Percentiles rank a stretch among this genome's conserved stretches.
phyloP scores from a whole-genome alignment of 1,140 invertebrate genomes.

The Drosophila nigrodunni region DNA sequence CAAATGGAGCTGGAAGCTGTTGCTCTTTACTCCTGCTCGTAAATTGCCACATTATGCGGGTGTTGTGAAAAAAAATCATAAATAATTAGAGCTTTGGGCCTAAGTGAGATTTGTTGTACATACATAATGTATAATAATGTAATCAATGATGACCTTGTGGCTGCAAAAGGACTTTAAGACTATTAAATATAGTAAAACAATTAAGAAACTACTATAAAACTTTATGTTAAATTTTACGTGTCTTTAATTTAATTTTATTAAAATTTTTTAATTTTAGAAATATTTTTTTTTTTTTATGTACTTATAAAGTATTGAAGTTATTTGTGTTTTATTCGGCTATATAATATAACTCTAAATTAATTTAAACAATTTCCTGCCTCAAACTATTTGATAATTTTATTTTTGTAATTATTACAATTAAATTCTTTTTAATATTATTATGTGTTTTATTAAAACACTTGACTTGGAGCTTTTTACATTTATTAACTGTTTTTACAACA shows the following conservation, averaged over 20 bases:
- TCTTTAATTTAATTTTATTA: too few species aligned
- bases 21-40: constrained; percentile 28
- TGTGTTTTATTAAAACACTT: neutral
- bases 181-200: neutral
- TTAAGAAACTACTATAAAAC: neutral
- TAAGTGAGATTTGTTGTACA: constrained; percentile 45
- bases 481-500: constrained; percentile 25
- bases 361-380: too few species aligned
- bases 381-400: too few species aligned
- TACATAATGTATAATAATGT: constrained; percentile 5
- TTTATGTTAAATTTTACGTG: too few species aligned
- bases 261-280: too few species aligned
- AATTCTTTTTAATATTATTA: neutral
- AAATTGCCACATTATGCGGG: constrained; percentile 57
- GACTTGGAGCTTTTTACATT: neutral
- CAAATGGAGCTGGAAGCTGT: neutral
- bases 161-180: neutral
- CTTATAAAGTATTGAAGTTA: too few species aligned
- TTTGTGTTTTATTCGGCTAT: too few species aligned
- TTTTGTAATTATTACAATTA: neutral
- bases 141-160: constrained; percentile 18
- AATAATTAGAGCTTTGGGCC: constrained; percentile 48
- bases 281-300: too few species aligned
- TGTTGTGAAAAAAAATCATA: constrained; percentile 51
- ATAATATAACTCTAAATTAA: too few species aligned